Conservation (phyloP, 2,888 invertebrate species). For the Lamellibrachia satsuma region DNA sequence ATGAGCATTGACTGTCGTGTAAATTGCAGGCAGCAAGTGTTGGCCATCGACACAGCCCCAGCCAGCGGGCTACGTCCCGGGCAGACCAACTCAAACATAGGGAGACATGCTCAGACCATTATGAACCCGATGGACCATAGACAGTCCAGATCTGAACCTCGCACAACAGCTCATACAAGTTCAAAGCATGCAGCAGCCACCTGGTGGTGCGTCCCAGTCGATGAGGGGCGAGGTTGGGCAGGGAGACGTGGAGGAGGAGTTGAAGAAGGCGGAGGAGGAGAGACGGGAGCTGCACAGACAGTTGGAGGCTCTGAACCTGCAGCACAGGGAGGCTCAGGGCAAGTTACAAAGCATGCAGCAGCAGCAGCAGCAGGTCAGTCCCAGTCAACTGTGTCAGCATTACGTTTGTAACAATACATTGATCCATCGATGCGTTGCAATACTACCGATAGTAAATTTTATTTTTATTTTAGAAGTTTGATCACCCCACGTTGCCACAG, state of each 20-base stretch:
- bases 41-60: neutral
- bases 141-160: too few relatives aligned
- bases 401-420: too few relatives aligned
- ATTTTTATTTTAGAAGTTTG: too few relatives aligned
- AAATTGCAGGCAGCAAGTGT: neutral
- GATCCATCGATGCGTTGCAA: too few relatives aligned
- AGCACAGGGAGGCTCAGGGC: conserved; percentile 58
- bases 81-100: neutral
- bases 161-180: too few relatives aligned
- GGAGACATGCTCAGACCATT: neutral
- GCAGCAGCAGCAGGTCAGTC: conserved; percentile 26
- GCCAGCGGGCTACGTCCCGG: neutral
- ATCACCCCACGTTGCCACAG: too few relatives aligned
- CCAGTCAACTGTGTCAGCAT: neutral
- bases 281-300: conserved; percentile 38
- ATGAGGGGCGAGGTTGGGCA: neutral
- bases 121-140: too few relatives aligned
- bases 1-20: neutral
- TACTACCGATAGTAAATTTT: too few relatives aligned
- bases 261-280: neutral
- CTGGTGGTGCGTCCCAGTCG: neutral
- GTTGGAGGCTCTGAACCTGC: conserved; percentile 56
- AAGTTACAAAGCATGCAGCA: conserved; percentile 47
- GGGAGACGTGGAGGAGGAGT: neutral
- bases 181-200: too few relatives aligned